Evolutionary conservation across 2,888 invertebrate genomes (phyloP).

Genomic region (Neoascia interrupta): DNA sequence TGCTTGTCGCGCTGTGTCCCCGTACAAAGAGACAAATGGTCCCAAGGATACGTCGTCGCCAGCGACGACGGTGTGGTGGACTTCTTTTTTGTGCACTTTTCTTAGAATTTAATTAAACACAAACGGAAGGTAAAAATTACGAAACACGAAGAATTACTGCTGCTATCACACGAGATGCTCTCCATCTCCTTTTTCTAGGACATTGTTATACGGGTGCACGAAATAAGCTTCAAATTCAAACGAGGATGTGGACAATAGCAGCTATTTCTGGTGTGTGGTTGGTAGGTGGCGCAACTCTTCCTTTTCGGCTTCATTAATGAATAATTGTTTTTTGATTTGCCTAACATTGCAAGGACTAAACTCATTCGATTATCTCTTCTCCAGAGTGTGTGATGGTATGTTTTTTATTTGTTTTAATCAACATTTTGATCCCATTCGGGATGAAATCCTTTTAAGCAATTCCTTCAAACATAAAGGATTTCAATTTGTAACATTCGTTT

Average conservation of each 20-base stretch:
- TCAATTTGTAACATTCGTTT: slow-evolving; percentile 62
- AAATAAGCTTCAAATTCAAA: not conserved
- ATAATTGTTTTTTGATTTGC: slow-evolving; percentile 39
- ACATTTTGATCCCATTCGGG: slow-evolving; percentile 52
- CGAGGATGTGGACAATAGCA: not conserved
- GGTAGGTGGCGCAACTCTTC: too few species aligned
- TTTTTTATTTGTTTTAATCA: slow-evolving; percentile 54
- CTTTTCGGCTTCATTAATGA: slow-evolving; percentile 56
- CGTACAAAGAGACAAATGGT: slow-evolving; percentile 37
- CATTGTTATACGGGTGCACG: slow-evolving; percentile 23
- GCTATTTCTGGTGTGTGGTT: too few species aligned
- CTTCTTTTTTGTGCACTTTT: slow-evolving; percentile 2
- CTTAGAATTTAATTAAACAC: slow-evolving; percentile 61
- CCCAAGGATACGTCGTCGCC: slow-evolving; percentile 23
- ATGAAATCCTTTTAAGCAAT: slow-evolving; percentile 45
- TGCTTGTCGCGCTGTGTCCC: not conserved
- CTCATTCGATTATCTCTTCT: slow-evolving; percentile 40
- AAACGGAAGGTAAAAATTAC: slow-evolving; percentile 37
- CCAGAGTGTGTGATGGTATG: slow-evolving; percentile 2
- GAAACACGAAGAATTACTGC: not conserved
- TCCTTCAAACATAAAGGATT: slow-evolving; percentile 60
- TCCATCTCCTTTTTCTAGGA: slow-evolving; percentile 3
- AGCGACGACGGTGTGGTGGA: not conserved
- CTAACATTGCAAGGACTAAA: slow-evolving; percentile 12
- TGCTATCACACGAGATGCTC: not conserved